Evolutionary conservation across 1,140 invertebrate genomes (phyloP).

Genomic region (Sarcophaga bullata): DNA sequence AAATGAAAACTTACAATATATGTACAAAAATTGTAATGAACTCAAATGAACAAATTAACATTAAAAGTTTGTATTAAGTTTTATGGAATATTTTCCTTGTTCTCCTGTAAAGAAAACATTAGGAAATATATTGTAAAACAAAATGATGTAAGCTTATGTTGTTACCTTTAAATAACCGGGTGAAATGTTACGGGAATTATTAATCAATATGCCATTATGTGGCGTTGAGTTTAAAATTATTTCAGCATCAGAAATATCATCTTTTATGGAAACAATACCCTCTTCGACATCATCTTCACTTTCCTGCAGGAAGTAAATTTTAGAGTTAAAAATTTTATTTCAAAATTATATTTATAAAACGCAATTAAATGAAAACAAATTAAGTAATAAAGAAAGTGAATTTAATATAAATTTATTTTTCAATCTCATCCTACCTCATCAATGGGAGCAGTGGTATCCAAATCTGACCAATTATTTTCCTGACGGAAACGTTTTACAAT

Average conservation of each 20-base stretch:
- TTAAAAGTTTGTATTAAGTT: too few relatives aligned
- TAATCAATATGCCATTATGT: conserved; percentile 46
- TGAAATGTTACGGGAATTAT: conserved; percentile 46
- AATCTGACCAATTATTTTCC: conserved; percentile 62
- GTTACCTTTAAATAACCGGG: conserved; percentile 46
- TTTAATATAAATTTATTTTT: not conserved
- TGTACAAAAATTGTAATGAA: not conserved
- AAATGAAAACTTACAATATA: not conserved
- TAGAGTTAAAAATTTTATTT: too few relatives aligned
- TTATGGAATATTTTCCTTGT: conserved; percentile 55
- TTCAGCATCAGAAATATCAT: conserved; percentile 58
- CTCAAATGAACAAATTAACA: too few relatives aligned
- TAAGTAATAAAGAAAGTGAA: not conserved
- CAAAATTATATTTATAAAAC: not conserved
- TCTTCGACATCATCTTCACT: conserved; percentile 51
- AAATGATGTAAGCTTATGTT: not conserved
- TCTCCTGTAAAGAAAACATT: conserved; percentile 49
- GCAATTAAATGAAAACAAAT: not conserved
- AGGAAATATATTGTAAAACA: not conserved
- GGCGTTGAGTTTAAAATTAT: conserved; percentile 64
- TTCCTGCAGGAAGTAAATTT: conserved; percentile 42
- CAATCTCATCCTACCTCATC: conserved; percentile 49
- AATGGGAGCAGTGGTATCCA: conserved; percentile 60
- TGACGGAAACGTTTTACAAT: conserved; percentile 72
- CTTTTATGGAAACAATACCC: conserved; percentile 49